phyloP scores from a whole-genome alignment of 2,797 vertebrate species.

The Danio tinwini region DNA sequence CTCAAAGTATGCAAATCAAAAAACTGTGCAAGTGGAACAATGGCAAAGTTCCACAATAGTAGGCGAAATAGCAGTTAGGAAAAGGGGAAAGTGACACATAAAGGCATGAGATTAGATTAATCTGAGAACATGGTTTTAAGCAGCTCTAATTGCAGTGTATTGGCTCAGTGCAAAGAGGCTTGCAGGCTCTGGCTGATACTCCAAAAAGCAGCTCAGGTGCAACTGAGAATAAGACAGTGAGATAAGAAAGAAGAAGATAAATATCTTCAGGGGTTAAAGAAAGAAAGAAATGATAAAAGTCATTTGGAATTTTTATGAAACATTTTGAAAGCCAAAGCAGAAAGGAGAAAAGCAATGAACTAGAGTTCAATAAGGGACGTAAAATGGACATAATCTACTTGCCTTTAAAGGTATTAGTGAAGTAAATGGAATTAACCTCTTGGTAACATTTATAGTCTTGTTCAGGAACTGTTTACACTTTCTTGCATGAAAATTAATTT shows the following conservation, averaged over 20 bases:
- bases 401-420: conserved; percentile 60
- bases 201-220: conserved; percentile 66
- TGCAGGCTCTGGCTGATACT: conserved; percentile 60
- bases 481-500: conserved; percentile 5
- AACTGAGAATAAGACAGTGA: not conserved
- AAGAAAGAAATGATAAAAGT: not conserved
- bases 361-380: not conserved
- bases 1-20: not conserved
- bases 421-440: conserved; percentile 58
- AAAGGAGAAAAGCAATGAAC: not conserved
- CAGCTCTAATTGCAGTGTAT: conserved; percentile 55
- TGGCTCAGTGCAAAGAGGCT: conserved; percentile 69
- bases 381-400: conserved; percentile 17
- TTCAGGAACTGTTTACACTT: conserved; percentile 8
- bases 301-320: not conserved
- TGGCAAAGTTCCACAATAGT: not conserved
- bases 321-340: not conserved
- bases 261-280: not conserved
- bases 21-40: not conserved
- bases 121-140: conserved; percentile 60
- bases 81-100: conserved; percentile 10
- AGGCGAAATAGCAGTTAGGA: conserved; percentile 31
- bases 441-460: conserved; percentile 40
- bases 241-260: not conserved
- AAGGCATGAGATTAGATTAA: conserved; percentile 49